Evolutionary conservation across 2,797 vertebrate genomes (phyloP), one percentile per base, ranked within the genome.

Genomic region (Propithecus perrieri): DNA sequence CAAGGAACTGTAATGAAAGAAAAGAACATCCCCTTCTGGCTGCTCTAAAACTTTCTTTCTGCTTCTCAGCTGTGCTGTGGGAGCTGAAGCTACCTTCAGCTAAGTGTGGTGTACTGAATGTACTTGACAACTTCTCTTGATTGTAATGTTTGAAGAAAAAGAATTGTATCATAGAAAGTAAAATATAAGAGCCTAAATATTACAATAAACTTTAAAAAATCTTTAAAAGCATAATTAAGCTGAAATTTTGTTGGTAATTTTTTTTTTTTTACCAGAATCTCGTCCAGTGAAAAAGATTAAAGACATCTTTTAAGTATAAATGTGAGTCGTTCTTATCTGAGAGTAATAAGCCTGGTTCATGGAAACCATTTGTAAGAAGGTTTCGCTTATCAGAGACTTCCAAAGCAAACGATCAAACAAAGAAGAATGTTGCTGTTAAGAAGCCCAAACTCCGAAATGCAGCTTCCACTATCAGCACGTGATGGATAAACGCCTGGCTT

Each of bases 241-340:
- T 90, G 33, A 85, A 59, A 84, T 95, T 79, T 75, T 89, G 53
- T 71, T 90, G 63, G 85, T 43, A 94, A 91, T 26, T 91, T 78
- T 79, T 15, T 48, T 53, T 78, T 79, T 15, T 50, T 55, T 57
- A 22, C 0, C 67, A 95, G 65, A 74, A 89, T 87, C 46, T 93
- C 89, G 69, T 74, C 72, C 97, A 61, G 63, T 91, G 63, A 67
- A 69, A 91, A 94, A 85, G 79, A 96, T 89, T 67, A 96, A 94
- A 95, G 85, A 67, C 55, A 55, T 61, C 74, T 95, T 91, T 94
- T 80, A 89, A 75, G 43, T 63, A 69, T n/a, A 15, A 89, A 78
- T 33, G 15, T 41, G 57, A 76, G 72, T 75, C 91, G 43, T 28
- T 94, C 89, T 93, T 41, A 75, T 75, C 94, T 5, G 55, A 83